Base-by-base conservation (phyloP, 2,888 invertebrate genomes). In the Drosophila anomalipes region DNA sequence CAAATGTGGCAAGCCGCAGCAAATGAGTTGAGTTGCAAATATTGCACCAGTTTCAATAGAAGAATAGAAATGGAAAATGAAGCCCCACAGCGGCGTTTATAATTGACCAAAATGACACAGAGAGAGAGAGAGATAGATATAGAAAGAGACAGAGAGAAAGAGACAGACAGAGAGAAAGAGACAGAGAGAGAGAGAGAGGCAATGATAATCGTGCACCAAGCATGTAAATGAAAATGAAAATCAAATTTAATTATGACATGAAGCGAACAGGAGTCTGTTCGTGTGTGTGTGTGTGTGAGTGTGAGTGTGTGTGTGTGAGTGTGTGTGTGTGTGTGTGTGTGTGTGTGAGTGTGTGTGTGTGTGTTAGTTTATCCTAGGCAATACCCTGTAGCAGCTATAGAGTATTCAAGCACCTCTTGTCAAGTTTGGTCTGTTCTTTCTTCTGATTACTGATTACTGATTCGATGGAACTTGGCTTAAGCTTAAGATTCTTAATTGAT, bases 1-100 rank as follows among this genome's bases (percentile, higher is more conserved):
- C 53, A 72, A 49, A 41, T 64, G 78, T 60, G 37, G 57, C 47
- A 57, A 53, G 62, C 65, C 52, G 28, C 44, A 49, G 74, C 75
- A 85, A 84, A 82, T 47, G 47, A 26, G 26, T 26, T 87, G 86
- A 84, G 81, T 81, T 84, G 75, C 61, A 56, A 79, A 71, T 75
- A 68, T 63, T 51, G 47, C 47, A 66, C 32, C 61, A 63, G 30
- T 79, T 66, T 74, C 66, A 54, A 44, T 56, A 26, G 49, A 51
- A 26, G 26, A 47, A 47, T 47, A 26, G 4, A 47, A 26, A 9
- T 47, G 68, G 58, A 60, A 47, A 26, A 9, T 47, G 65, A 61
- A 63, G 65, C 64, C 68, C 70, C 54, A 59, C 47, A 70, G 78
- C 58, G 49, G 26, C 28, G 37, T 66, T 70, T 56, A 56, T 74